Conservation (phyloP, 2,888 invertebrate species). For the Drosophila paramelanica region DNA sequence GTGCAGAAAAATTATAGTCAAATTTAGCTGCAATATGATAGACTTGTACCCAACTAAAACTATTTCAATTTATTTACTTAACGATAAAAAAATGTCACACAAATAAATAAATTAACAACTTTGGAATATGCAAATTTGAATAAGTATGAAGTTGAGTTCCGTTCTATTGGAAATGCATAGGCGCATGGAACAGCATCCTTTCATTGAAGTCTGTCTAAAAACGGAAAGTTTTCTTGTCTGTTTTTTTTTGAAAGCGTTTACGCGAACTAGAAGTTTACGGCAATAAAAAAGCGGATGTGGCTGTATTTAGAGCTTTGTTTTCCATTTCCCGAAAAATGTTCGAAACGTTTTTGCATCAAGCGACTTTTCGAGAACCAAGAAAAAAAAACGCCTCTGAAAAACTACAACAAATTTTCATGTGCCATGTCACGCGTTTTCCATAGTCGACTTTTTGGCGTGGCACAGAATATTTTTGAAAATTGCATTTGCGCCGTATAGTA, state of each 20-base stretch:
- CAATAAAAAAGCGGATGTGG: slow-evolving; percentile 16
- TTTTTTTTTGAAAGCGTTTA: slow-evolving; percentile 47
- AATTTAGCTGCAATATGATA: background rate
- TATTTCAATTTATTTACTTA: background rate
- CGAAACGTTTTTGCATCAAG: slow-evolving; percentile 26
- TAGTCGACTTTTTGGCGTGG: slow-evolving; percentile 51
- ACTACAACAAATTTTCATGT: slow-evolving; percentile 59
- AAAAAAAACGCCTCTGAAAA: slow-evolving; percentile 31
- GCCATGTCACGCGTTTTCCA: slow-evolving; percentile 49
- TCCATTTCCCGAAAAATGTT: slow-evolving; percentile 37
- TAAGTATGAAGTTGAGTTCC: background rate
- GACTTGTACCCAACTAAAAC: background rate
- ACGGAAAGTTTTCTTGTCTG: slow-evolving; percentile 10
- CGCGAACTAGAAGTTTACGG: slow-evolving; percentile 48
- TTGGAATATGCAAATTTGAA: too few relatives aligned
- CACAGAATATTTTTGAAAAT: slow-evolving; percentile 54
- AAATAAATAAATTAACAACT: too few relatives aligned
- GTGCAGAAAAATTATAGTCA: background rate
- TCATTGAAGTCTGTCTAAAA: slow-evolving; percentile 23
- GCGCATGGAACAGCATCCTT: slow-evolving; percentile 11
- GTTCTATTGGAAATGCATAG: background rate
- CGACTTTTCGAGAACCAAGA: slow-evolving; percentile 15
- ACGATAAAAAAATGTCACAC: too few relatives aligned
- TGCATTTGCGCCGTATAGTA: slow-evolving; percentile 44
- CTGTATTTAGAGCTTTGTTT: slow-evolving; percentile 33